A percentile compares a stretch with the other conserved stretches of the same genome.
These are phyloP conservation scores for Polymixis flavicincta DNA, from an alignment of 2,888 invertebrate genomes.

Conservation along the genomic window DNA sequence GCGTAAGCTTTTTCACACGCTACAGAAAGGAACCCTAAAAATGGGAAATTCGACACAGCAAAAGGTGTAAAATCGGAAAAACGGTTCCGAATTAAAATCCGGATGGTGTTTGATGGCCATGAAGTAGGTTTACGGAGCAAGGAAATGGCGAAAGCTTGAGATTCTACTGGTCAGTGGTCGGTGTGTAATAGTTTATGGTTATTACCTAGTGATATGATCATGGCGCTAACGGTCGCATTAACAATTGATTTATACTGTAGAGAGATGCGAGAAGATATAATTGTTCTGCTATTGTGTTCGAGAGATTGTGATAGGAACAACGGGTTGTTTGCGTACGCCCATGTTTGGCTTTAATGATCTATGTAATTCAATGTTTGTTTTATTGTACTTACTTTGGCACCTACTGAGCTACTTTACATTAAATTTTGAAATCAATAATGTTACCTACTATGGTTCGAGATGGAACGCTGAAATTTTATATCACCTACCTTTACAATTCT, in stretches of 20 bases:
- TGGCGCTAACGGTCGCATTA: conserved; percentile 50
- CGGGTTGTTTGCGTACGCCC: conserved; percentile 37
- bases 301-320: conserved; percentile 66
- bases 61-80: conserved; percentile 65
- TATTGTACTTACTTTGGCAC: not conserved
- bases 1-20: not conserved
- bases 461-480: not conserved
- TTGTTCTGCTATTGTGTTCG: conserved; percentile 63
- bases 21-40: conserved; percentile 37
- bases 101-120: conserved; percentile 53
- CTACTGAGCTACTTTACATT: conserved; percentile 4
- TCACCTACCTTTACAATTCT: too few species aligned
- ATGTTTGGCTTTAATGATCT: conserved; percentile 47
- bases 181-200: conserved; percentile 41
- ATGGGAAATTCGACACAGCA: conserved; percentile 63
- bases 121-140: conserved; percentile 59
- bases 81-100: conserved; percentile 57
- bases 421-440: not conserved
- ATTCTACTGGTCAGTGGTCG: conserved; percentile 37
- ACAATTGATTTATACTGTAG: conserved; percentile 47
- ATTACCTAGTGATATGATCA: conserved; percentile 47
- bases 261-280: conserved; percentile 56
- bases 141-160: conserved; percentile 64
- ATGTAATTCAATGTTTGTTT: conserved; percentile 33
- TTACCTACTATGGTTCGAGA: not conserved